Percentiles rank a stretch among this genome's conserved stretches.
phyloP scores from a whole-genome alignment of 2,113 vertebrate species.

The Perccottus glenii region DNA sequence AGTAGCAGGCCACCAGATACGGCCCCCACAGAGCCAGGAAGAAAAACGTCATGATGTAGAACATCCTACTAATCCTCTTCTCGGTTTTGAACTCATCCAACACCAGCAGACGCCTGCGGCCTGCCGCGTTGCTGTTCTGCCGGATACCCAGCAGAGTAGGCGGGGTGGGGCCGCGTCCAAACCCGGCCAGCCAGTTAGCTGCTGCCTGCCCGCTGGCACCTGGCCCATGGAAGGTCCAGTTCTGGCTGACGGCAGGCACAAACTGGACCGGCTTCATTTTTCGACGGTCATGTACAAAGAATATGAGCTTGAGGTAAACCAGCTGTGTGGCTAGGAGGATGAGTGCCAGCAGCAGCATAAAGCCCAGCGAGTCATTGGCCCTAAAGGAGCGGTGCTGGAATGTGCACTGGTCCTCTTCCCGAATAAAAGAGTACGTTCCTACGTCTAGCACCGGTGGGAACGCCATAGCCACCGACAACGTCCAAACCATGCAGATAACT shows the following conservation, averaged over 20 bases:
- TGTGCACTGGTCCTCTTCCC: conserved; percentile 98
- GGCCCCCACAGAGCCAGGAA: conserved; percentile 98
- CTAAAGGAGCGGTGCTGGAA: conserved; percentile 99
- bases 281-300: conserved; percentile 97
- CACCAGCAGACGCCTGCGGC: conserved; percentile 94
- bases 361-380: conserved; percentile 98
- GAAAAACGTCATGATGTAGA: conserved; percentile 99
- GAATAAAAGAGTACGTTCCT: conserved; percentile 98
- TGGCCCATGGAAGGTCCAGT: conserved; percentile 99
- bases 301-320: conserved; percentile 99
- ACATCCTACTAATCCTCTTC: conserved; percentile 99
- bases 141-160: conserved; percentile 98
- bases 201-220: conserved; percentile 98
- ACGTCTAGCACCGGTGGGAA: conserved; percentile 98
- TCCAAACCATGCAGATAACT: conserved; percentile 99
- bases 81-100: conserved; percentile 99
- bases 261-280: conserved; percentile 99
- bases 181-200: conserved; percentile 98
- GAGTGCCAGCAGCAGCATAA: conserved; percentile 98
- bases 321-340: conserved; percentile 99
- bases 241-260: conserved; percentile 99
- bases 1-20: conserved; percentile 98
- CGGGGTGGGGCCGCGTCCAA: conserved; percentile 97
- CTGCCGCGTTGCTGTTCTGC: conserved; percentile 95
- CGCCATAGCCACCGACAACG: conserved; percentile 98